Base-by-base conservation (phyloP, 2,888 invertebrate species). In the Hirtodrosophila trivittata region DNA sequence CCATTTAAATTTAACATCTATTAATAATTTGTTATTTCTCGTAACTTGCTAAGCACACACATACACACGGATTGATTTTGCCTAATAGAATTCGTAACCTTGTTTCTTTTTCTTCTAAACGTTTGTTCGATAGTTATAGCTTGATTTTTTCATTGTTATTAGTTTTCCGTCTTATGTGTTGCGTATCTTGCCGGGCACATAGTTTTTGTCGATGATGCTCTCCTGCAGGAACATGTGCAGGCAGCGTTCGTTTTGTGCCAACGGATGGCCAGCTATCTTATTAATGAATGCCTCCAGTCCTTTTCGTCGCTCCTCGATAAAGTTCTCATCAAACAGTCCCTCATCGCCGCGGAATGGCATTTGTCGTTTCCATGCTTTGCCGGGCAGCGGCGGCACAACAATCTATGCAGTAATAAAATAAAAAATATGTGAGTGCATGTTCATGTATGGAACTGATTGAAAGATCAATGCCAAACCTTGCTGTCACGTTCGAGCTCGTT, bases 201-300 rank as follows among this genome's bases (percentile, higher is more conserved):
- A 99, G 92, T 98, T 99, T 93, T 97, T 98, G 92, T 99, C 99
- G 91, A 99, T 99, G 88, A 95, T 94, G 45, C 96, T 95, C 88
- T 99, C 99, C 91, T 99, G 98, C 71, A 99, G 94, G 93, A 99
- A 99, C 97, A 99, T 99, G 92, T 99, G 99, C 88, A 99, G 94
- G 92, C 99, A 99, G 89, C 97, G 94, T 92, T 99, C 99, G 91
- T 99, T 99, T 92, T 99, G 99, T 60, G 99, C 99, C 89, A 99
- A 92, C 1, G 99, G 99, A 92, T 99, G 99, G 56, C 99, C 99
- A 47, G 98, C 98, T 89, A 99, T 98, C 93, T 99, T 99, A 92
- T 99, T 99, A 86, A 99, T 96, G 92, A 99, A 99, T 89, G 95
- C 94, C 93, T 99, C 99, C 87, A 99, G 93, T 70, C 95, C 98